Evolutionary conservation across 2,888 invertebrate species (phyloP).

Genomic region (Trissoscelio sp.): DNA sequence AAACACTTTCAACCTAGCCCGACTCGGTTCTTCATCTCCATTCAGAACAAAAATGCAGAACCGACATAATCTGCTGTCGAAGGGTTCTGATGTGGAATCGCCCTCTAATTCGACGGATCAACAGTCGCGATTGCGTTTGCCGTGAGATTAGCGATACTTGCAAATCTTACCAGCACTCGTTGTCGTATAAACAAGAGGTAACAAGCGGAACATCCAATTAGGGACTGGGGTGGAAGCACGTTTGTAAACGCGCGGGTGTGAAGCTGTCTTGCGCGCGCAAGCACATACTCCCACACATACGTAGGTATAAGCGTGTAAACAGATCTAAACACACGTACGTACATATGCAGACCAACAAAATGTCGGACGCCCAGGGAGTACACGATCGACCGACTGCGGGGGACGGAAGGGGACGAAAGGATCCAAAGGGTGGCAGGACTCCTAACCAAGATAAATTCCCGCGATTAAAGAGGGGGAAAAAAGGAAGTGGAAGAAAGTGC

Average conservation of each 20-base stretch:
- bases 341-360: slow-evolving; percentile 46
- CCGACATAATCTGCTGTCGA: too few relatives aligned
- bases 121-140: slow-evolving; percentile 65
- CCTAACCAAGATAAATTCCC: slow-evolving; percentile 77
- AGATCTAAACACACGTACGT: slow-evolving; percentile 42
- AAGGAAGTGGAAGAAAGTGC: slow-evolving; percentile 35
- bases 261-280: slow-evolving; percentile 48
- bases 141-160: slow-evolving; percentile 67
- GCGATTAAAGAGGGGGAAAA: slow-evolving; percentile 72
- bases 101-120: slow-evolving; percentile 58
- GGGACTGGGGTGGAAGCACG: slow-evolving; percentile 54
- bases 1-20: too few relatives aligned
- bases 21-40: too few relatives aligned
- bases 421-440: not conserved
- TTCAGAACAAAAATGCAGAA: too few relatives aligned
- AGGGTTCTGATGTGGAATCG: slow-evolving; percentile 47
- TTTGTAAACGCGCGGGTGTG: slow-evolving; percentile 59
- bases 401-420: slow-evolving; percentile 25
- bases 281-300: slow-evolving; percentile 7
- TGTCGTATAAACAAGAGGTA: slow-evolving; percentile 69
- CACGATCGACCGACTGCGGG: slow-evolving; percentile 51
- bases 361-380: slow-evolving; percentile 39
- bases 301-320: slow-evolving; percentile 38
- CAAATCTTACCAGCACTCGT: slow-evolving; percentile 67
- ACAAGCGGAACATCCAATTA: slow-evolving; percentile 70